Conservation (phyloP, 2,113 vertebrate species). For the Sturnus vulgaris region DNA sequence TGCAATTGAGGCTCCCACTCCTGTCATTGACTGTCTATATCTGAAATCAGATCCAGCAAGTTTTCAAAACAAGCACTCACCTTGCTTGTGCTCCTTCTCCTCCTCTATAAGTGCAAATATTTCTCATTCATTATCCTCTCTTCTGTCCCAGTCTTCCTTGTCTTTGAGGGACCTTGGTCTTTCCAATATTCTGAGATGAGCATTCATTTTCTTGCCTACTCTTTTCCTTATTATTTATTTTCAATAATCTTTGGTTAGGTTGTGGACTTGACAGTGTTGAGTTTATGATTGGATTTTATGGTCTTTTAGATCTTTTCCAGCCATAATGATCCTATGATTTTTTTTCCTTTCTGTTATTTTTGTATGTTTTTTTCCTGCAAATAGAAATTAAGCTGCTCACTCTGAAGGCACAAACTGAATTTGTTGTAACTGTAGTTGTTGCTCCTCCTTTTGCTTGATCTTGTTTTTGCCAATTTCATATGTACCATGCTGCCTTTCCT, state of each 20-base stretch:
- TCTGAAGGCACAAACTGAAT: background rate
- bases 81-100: rapidly evolving
- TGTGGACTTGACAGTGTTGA: background rate
- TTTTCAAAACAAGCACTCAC: background rate
- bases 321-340: background rate
- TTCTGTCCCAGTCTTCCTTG: background rate
- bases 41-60: background rate
- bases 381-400: background rate
- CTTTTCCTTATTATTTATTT: background rate
- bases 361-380: background rate
- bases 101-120: background rate
- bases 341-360: background rate
- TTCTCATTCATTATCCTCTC: background rate
- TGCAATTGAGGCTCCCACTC: background rate
- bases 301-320: background rate
- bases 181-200: background rate
- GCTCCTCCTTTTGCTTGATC: background rate
- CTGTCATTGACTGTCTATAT: background rate
- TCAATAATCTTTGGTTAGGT: background rate
- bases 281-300: background rate
- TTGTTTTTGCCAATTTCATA: background rate
- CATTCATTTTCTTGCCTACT: background rate
- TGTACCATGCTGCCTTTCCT: background rate
- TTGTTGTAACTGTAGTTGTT: background rate
- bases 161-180: background rate